These are phyloP conservation scores for Eremophila alpestris DNA, from an alignment of 2,797 vertebrate species.

Conservation along the genomic window DNA sequence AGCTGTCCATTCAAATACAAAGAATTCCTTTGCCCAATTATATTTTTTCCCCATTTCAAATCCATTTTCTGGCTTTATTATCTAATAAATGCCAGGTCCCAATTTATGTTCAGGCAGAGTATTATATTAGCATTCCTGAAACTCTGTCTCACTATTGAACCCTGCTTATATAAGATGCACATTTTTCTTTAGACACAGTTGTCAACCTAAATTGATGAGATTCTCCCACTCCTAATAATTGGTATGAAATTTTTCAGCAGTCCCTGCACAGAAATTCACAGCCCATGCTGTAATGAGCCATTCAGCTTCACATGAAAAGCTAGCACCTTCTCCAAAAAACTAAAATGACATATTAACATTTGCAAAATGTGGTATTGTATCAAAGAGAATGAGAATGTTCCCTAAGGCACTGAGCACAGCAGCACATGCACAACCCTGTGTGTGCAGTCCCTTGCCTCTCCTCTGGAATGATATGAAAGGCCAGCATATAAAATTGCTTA, in stretches of 20 bases:
- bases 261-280: background rate
- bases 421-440: background rate
- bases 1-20: background rate
- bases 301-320: background rate
- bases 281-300: background rate
- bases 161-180: background rate
- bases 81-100: background rate
- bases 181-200: conserved; percentile 15
- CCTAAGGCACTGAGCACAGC: background rate
- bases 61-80: background rate
- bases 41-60: background rate
- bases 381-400: background rate
- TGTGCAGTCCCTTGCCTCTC: background rate
- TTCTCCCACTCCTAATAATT: background rate
- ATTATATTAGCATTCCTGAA: background rate
- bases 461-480: background rate
- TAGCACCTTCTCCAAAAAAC: background rate
- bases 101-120: background rate
- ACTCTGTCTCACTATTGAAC: background rate
- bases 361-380: background rate
- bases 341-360: background rate
- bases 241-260: background rate
- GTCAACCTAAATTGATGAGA: background rate
- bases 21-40: background rate
- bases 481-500: background rate